These are phyloP conservation scores for Dipodomys ordii DNA, from an alignment of 2,113 vertebrate genomes.

Conservation along the genomic window DNA sequence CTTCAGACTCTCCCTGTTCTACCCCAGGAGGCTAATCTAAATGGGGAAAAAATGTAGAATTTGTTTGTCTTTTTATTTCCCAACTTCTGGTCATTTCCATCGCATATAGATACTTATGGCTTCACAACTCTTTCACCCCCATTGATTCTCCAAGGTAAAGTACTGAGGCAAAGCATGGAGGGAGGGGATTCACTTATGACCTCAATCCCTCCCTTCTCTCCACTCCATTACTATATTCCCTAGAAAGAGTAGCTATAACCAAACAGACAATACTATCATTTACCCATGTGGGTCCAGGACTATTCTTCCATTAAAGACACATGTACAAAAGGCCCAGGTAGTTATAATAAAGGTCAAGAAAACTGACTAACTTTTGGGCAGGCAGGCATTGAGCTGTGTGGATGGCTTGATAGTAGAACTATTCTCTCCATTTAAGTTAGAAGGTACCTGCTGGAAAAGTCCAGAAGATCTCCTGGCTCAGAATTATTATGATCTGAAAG, in stretches of 20 bases:
- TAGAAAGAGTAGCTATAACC: neutral
- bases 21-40: neutral
- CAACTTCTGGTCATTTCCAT: neutral
- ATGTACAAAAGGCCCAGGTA: neutral
- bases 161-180: neutral
- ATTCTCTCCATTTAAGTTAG: neutral
- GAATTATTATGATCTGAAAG: neutral
- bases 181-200: neutral
- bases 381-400: neutral
- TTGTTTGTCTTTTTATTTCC: neutral
- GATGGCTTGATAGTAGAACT: neutral
- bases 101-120: neutral
- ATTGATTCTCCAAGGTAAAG: neutral
- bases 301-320: neutral
- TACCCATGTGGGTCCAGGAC: neutral
- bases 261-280: neutral
- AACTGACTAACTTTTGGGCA: neutral
- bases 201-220: neutral
- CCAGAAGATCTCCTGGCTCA: neutral
- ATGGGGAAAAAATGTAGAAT: neutral
- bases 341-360: neutral
- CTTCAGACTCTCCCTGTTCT: neutral
- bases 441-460: neutral
- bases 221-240: neutral
- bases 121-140: neutral